Percentiles rank a stretch among this genome's conserved stretches.
These are phyloP conservation scores for Fistularia tabacaria DNA, from an alignment of 2,797 vertebrate species.

Conservation along the genomic window DNA sequence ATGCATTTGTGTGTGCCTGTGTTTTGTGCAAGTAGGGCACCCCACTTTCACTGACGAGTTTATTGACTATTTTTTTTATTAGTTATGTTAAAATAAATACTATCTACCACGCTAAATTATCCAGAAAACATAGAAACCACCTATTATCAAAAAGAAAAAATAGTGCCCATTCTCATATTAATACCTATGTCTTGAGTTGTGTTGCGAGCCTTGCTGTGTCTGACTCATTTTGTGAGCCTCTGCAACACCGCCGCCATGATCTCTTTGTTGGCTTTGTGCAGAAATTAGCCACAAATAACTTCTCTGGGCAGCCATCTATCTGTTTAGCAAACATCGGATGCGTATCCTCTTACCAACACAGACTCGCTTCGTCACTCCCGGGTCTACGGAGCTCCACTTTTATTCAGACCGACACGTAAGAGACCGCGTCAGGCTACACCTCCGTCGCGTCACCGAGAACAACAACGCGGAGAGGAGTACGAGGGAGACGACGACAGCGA, in stretches of 20 bases:
- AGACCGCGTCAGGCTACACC: slow-evolving; percentile 98
- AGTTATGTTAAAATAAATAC: not conserved
- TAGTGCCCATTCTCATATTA: slow-evolving; percentile 72
- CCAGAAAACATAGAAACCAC: not conserved
- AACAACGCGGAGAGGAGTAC: slow-evolving; percentile 76
- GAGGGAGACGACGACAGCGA: slow-evolving; percentile 66
- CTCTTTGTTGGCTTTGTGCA: slow-evolving; percentile 81
- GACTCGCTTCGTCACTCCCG: slow-evolving; percentile 91
- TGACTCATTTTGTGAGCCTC: slow-evolving; percentile 78
- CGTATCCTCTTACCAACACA: slow-evolving; percentile 93
- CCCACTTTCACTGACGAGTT: slow-evolving; percentile 40
- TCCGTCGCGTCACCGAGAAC: slow-evolving; percentile 90
- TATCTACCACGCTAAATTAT: not conserved
- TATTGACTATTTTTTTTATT: not conserved
- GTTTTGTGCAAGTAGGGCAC: slow-evolving; percentile 39
- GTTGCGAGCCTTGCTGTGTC: slow-evolving; percentile 73
- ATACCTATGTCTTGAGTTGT: slow-evolving; percentile 65
- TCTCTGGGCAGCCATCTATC: slow-evolving; percentile 68
- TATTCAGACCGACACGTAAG: slow-evolving; percentile 98
- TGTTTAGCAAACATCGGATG: slow-evolving; percentile 87
- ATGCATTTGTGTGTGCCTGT: slow-evolving; percentile 38
- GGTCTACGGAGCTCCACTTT: slow-evolving; percentile 92
- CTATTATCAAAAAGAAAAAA: slow-evolving; percentile 20
- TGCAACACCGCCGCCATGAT: slow-evolving; percentile 90
- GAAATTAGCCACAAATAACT: slow-evolving; percentile 58